Conservation (phyloP, 2,888 invertebrate genomes). For the Sarcophaga rosellei region DNA sequence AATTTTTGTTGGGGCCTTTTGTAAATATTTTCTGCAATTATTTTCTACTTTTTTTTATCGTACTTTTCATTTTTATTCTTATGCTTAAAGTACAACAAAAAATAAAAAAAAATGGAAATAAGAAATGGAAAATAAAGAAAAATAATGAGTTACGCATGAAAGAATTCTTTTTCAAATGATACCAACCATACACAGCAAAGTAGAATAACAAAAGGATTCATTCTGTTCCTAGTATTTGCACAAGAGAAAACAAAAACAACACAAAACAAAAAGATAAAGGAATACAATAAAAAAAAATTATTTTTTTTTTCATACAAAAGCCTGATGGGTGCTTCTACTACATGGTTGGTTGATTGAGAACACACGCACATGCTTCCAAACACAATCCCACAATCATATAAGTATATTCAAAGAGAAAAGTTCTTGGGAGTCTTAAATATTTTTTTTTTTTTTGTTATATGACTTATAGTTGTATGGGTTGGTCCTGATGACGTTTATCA, state of each 20-base stretch:
- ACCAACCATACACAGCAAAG: slow-evolving; percentile 59
- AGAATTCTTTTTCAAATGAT: slow-evolving; percentile 76
- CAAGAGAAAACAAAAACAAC: slow-evolving; percentile 44
- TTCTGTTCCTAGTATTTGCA: slow-evolving; percentile 64
- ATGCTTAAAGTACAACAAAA: not conserved
- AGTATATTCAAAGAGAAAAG: slow-evolving; percentile 31
- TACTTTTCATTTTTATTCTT: slow-evolving; percentile 21
- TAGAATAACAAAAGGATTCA: slow-evolving; percentile 73
- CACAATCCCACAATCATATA: slow-evolving; percentile 2
- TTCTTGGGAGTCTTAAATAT: slow-evolving; percentile 47
- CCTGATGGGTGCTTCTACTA: slow-evolving; percentile 46
- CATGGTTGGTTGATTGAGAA: slow-evolving; percentile 61
- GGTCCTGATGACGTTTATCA: slow-evolving; percentile 13
- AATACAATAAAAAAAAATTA: slow-evolving; percentile 38
- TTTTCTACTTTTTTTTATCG: slow-evolving; percentile 52
- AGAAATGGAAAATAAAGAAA: slow-evolving; percentile 69
- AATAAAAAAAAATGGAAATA: slow-evolving; percentile 2
- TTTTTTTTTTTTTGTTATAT: not conserved
- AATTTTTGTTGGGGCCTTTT: slow-evolving; percentile 55
- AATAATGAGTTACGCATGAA: slow-evolving; percentile 81
- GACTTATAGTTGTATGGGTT: slow-evolving; percentile 33
- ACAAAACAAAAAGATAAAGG: slow-evolving; percentile 3
- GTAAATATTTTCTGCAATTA: slow-evolving; percentile 66
- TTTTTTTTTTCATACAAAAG: slow-evolving; percentile 50
- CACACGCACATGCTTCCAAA: not conserved